A percentile compares a stretch with the other conserved stretches of the same genome.
Conservation (phyloP, 2,113 vertebrate species). For the Gadus chalcogrammus region DNA sequence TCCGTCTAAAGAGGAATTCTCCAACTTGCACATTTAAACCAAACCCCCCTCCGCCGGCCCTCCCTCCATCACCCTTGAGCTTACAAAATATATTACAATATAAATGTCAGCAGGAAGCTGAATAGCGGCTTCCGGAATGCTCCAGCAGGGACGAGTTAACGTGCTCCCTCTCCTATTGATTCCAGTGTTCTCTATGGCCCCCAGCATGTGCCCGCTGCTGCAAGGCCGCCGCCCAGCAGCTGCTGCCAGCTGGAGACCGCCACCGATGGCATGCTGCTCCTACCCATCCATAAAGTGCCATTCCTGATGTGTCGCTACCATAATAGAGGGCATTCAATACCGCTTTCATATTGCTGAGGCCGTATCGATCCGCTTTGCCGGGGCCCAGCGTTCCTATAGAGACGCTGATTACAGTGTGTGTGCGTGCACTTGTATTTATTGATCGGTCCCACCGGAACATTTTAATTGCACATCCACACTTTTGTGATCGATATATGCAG, state of each 20-base stretch:
- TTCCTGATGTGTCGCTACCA: conserved; percentile 39
- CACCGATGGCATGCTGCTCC: conserved; percentile 54
- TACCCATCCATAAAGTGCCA: conserved; percentile 41
- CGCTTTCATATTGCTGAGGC: conserved; percentile 21
- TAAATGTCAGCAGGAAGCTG: conserved; percentile 20
- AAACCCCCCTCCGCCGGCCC: too few species aligned
- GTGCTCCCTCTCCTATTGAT: conserved; percentile 57
- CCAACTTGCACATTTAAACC: too few species aligned
- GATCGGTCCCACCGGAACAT: conserved; percentile 19
- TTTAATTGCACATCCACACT: conserved; percentile 19
- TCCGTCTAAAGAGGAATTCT: too few species aligned
- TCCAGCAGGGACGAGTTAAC: conserved; percentile 38
- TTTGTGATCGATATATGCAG: conserved; percentile 16
- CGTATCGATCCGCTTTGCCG: conserved; percentile 30
- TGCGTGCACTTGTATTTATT: conserved; percentile 15
- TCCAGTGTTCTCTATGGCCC: conserved; percentile 34
- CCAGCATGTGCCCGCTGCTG: conserved; percentile 26
- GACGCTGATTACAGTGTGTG: conserved; percentile 4
- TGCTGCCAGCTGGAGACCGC: conserved; percentile 49
- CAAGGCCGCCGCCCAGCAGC: conserved; percentile 45
- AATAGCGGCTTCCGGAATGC: conserved; percentile 33
- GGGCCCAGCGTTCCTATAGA: conserved; percentile 17
- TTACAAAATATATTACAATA: too few species aligned
- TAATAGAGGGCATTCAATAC: conserved; percentile 33
- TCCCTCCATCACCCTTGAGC: too few species aligned